Evolutionary conservation across 2,888 invertebrate species (phyloP).

Genomic region (Calliphora vomitoria): DNA sequence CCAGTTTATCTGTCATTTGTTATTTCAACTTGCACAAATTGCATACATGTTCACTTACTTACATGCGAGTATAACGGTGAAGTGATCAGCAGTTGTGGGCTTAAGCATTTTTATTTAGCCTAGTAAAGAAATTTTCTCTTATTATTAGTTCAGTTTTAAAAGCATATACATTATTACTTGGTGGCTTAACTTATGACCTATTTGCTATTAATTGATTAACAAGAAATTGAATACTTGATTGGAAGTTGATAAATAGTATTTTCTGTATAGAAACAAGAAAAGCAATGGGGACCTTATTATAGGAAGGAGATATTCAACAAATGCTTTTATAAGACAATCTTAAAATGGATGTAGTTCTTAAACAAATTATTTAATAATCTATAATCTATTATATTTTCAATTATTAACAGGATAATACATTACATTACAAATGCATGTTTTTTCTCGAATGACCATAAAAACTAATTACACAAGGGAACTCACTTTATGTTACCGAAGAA

Average conservation of each 20-base stretch:
- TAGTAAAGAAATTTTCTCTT: slow-evolving; percentile 61
- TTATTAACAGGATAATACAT: too few relatives aligned
- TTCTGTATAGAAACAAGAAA: too few relatives aligned
- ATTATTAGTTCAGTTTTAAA: slow-evolving; percentile 2
- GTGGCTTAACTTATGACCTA: slow-evolving; percentile 32
- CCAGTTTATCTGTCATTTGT: slow-evolving; percentile 58
- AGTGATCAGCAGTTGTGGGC: slow-evolving; percentile 59
- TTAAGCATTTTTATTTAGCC: slow-evolving; percentile 27
- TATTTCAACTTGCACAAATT: slow-evolving; percentile 41
- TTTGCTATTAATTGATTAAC: slow-evolving; percentile 38
- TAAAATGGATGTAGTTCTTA: too few relatives aligned
- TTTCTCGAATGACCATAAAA: too few relatives aligned
- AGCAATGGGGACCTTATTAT: too few relatives aligned
- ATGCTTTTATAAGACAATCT: too few relatives aligned
- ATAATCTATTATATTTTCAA: too few relatives aligned
- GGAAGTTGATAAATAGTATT: background rate
- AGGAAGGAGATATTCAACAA: too few relatives aligned
- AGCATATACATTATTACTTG: background rate
- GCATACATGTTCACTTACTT: slow-evolving; percentile 38
- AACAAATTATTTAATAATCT: too few relatives aligned
- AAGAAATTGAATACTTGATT: slow-evolving; percentile 18
- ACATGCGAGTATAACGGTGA: slow-evolving; percentile 35
- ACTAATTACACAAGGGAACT: too few relatives aligned
- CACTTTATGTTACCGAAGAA: too few relatives aligned
- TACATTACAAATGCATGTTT: too few relatives aligned